Base-by-base conservation (phyloP, 2,113 vertebrate genomes). In the Hepsetus odoe region DNA sequence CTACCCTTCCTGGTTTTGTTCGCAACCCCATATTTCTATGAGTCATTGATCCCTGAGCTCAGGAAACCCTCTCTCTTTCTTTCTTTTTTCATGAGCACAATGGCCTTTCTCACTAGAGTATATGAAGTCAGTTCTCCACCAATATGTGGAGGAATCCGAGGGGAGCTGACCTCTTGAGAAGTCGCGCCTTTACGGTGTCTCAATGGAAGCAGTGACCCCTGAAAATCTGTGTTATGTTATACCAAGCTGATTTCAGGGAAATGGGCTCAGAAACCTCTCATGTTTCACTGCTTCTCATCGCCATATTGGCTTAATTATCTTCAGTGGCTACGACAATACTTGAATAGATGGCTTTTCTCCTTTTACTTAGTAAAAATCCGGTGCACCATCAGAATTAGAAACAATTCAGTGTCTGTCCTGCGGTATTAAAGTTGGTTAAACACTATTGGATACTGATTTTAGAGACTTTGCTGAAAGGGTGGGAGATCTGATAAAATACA, bases 31-130 rank as follows among this genome's bases (percentile, higher is more conserved):
- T 56, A 51, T 71, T 62, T 78, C 67, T 71, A 49, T 75, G 61
- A 66, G 62, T 67, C 44, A 76, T 79, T 72, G 69, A 79, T 69
- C 68, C 69, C 62, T 61, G 42, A 78, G 67, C 69, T 46, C 58
- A 55, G 68, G 77, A 69, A 58, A 78, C 76, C 20, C 61, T 38
- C 61, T 65, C 61, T 33, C 32, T 64, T 35, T 77, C 58, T 79
- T 28, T 82, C 13, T 74, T 32, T 53, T 53, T 38, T 0, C 1
- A 53, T 33, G n/a, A 64, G 61, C 79, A 84, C 82, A 84, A 84
- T 84, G 61, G 78, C 26, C 56, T 81, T 80, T 74, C 82, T 84
- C 82, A 81, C 76, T 32, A 79, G 38, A 84, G 82, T 84, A 81
- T 74, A 84, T 84, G 72, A 78, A 80, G 82, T 80, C 82, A 74